Conservation (phyloP, 1,140 invertebrate genomes). For the Scaptodrosophila lebanonensis region DNA sequence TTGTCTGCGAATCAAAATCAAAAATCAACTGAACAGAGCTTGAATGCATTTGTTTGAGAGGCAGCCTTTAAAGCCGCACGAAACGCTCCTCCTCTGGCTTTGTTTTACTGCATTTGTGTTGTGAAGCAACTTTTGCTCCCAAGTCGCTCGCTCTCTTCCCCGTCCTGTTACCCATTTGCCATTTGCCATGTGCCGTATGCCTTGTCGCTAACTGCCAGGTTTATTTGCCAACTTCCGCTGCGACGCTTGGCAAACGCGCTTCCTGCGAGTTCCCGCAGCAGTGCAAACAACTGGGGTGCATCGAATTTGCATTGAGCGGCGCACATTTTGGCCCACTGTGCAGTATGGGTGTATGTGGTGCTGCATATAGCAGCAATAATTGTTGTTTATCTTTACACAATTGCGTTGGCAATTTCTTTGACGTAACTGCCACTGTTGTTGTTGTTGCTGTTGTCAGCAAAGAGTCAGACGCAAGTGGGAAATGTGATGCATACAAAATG, state of each 20-base stretch:
- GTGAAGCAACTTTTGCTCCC: too few species aligned
- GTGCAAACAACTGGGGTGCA: conserved; percentile 43
- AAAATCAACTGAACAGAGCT: too few species aligned
- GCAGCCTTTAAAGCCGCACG: too few species aligned
- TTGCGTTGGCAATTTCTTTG: conserved; percentile 72
- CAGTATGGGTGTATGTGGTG: neutral
- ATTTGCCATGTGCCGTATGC: conserved; percentile 10
- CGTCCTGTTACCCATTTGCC: neutral
- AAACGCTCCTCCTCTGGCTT: too few species aligned
- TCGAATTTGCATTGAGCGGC: conserved; percentile 58
- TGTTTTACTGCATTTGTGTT: too few species aligned
- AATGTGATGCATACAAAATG: conserved; percentile 74
- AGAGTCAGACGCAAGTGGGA: conserved; percentile 51
- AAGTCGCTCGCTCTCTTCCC: too few species aligned
- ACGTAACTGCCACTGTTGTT: conserved; percentile 15
- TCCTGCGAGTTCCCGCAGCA: conserved; percentile 29
- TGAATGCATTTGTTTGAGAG: too few species aligned
- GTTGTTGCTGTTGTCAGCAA: conserved; percentile 22
- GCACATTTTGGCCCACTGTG: conserved; percentile 44
- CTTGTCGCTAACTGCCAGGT: conserved; percentile 33
- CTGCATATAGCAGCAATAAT: conserved; percentile 63
- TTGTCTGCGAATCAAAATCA: too few species aligned
- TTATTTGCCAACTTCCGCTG: conserved; percentile 56
- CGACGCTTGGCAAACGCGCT: conserved; percentile 39
- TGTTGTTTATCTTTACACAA: conserved; percentile 75